These are phyloP conservation scores for Zaprionus lineosus DNA, from an alignment of 2,888 invertebrate species.

Conservation along the genomic window DNA sequence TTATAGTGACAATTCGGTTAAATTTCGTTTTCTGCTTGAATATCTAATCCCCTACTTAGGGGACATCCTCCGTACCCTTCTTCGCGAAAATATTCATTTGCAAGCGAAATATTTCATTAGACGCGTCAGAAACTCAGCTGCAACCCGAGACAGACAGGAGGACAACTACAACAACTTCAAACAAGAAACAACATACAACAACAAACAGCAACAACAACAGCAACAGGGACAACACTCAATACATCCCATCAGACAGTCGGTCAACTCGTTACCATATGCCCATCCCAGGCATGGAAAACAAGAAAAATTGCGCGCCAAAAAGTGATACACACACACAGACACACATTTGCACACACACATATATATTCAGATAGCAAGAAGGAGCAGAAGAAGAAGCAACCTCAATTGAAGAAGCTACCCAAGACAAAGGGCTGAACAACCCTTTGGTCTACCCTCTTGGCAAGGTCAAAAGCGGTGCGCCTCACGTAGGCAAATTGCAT, in stretches of 20 bases:
- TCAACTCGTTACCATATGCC: slow-evolving; percentile 73
- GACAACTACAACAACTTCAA: too few species aligned
- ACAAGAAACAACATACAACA: slow-evolving; percentile 8
- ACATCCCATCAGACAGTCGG: slow-evolving; percentile 54
- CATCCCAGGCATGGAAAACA: slow-evolving; percentile 9
- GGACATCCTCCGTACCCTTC: slow-evolving; percentile 14
- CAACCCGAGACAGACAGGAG: too few species aligned
- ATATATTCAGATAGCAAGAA: slow-evolving; percentile 6
- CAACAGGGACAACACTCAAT: slow-evolving; percentile 4
- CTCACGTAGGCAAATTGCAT: slow-evolving; percentile 65
- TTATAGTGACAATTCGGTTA: too few species aligned
- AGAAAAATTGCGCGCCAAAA: slow-evolving; percentile 76
- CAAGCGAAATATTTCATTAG: slow-evolving; percentile 49
- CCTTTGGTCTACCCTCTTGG: slow-evolving; percentile 29
- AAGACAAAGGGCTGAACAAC: slow-evolving; percentile 38
- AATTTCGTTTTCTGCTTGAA: too few species aligned
- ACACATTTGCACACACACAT: slow-evolving; percentile 4
- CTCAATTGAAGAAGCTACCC: slow-evolving; percentile 59
- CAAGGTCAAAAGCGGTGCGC: slow-evolving; percentile 58
- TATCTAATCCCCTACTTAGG: slow-evolving; percentile 13
- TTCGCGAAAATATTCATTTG: slow-evolving; percentile 12
- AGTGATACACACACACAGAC: slow-evolving; percentile 11
- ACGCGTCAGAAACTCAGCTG: slow-evolving; percentile 40
- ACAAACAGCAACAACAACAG: slow-evolving; percentile 16
- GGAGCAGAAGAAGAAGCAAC: slow-evolving; percentile 20